Evolutionary conservation across 1,140 invertebrate genomes (phyloP), one percentile per base, ranked within the genome.

Genomic region (Philaenus spumarius): DNA sequence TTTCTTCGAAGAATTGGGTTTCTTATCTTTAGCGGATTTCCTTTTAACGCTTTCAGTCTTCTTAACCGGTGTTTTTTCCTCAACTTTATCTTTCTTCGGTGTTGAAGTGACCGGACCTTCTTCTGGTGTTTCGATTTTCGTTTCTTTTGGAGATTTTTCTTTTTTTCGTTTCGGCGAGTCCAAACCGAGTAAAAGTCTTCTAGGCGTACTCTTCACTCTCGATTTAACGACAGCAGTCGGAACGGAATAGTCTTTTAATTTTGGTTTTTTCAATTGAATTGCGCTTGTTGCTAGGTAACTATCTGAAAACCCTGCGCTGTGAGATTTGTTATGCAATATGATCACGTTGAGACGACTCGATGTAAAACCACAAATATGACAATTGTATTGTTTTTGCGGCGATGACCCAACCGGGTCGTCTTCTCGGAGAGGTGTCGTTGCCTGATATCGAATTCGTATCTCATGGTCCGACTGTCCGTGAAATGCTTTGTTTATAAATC

Each of bases 271-370:
- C 26, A 30, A 30, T 9, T 30, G 26, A 9, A 3, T 30, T 30
- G 26, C 26, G 26, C 26, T 30, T 30, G 26, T 30, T 9, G 26
- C 26, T 30, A 30, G 26, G 9, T 30, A 30, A 30, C 52, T 71
- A 69, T 59, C 54, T 14, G 55, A 35, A 72, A 66, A 68, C 72
- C 67, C 62, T 50, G 66, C 71, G 73, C 65, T 82, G 76, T 75
- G 83, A 73, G 77, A 83, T 77, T 76, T 78, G 40, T 81, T 81
- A 67, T 89, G 86, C 62, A 80, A 74, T 54, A 86, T 80, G 59
- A 87, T 77, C 26, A 85, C 82, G 67, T 86, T 86, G 11, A 87
- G 68, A 15, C 85, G 74, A 9, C 77, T 76, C 20, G 82, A 80
- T 30, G 76, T 76, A 65, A 85, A 88, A 53, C 72, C 70, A 68